phyloP scores from a whole-genome alignment of 2,888 invertebrate species.

The Eilema griseolum region DNA sequence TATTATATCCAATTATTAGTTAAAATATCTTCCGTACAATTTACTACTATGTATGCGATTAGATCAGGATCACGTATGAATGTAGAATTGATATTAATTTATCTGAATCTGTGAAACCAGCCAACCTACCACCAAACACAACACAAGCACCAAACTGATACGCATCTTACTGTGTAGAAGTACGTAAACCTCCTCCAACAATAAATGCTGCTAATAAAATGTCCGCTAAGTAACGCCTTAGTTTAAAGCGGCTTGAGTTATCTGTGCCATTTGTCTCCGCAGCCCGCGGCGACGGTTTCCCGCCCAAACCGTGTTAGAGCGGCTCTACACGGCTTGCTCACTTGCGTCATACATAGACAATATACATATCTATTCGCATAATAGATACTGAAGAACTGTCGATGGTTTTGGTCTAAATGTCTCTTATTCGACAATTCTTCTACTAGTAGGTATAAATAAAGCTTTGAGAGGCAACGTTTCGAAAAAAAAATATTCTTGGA shows the following conservation, averaged over 20 bases:
- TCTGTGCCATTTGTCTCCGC: slow-evolving; percentile 15
- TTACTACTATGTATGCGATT: background rate
- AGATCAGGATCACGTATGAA: too few relatives aligned
- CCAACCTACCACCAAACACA: background rate
- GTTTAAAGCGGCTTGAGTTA: slow-evolving; percentile 13
- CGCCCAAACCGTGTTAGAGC: slow-evolving; percentile 22
- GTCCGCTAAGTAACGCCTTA: background rate
- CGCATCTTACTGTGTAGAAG: background rate
- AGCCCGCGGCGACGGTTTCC: background rate
- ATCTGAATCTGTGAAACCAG: background rate
- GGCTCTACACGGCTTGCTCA: background rate
- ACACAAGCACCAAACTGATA: background rate
- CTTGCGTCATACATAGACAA: background rate
- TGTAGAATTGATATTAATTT: background rate
- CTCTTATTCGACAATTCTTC: too few relatives aligned
- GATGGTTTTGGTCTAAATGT: background rate
- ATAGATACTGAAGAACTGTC: background rate
- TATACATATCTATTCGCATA: too few relatives aligned
- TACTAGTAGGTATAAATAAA: too few relatives aligned
- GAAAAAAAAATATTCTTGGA: too few relatives aligned
- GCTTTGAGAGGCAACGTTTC: too few relatives aligned
- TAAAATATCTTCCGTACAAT: background rate
- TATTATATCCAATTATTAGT: background rate
- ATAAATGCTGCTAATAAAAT: background rate
- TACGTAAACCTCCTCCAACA: background rate